Percentiles rank a stretch among this genome's conserved stretches.
phyloP scores from a whole-genome alignment of 2,797 vertebrate species.

The Alauda arvensis region DNA sequence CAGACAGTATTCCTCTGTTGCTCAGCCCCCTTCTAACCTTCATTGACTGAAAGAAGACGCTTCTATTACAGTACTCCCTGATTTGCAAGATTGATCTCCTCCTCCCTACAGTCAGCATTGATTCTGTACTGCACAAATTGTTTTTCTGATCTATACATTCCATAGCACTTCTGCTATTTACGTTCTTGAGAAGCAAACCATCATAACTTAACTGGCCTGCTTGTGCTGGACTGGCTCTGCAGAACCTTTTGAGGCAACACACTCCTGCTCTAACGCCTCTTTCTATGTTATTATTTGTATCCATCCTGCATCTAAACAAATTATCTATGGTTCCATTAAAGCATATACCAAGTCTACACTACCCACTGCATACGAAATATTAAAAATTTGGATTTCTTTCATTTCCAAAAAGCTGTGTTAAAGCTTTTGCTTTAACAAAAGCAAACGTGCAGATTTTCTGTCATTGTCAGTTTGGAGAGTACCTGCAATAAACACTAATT shows the following conservation, averaged over 20 bases:
- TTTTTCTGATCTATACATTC: constrained; percentile 41
- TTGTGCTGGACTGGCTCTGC: not conserved
- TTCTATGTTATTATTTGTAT: not conserved
- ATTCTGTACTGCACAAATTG: constrained; percentile 54
- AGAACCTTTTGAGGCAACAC: not conserved
- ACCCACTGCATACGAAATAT: not conserved
- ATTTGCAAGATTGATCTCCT: constrained; percentile 67
- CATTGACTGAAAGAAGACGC: constrained; percentile 74
- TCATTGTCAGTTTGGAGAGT: not conserved
- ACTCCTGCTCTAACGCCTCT: not conserved
- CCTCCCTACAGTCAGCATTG: constrained; percentile 33
- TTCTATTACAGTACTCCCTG: constrained; percentile 66
- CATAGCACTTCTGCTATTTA: not conserved
- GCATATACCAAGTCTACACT: not conserved
- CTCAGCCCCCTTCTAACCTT: constrained; percentile 75
- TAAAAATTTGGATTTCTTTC: not conserved
- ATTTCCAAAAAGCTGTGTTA: not conserved
- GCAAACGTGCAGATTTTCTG: not conserved
- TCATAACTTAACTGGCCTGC: not conserved
- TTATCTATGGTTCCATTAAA: not conserved
- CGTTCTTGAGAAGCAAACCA: not conserved
- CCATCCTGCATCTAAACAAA: not conserved
- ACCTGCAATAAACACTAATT: not conserved
- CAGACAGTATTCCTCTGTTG: constrained; percentile 69
- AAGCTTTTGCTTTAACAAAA: not conserved